Conservation (phyloP, 2,888 invertebrate species). For the Spisula subtruncata region DNA sequence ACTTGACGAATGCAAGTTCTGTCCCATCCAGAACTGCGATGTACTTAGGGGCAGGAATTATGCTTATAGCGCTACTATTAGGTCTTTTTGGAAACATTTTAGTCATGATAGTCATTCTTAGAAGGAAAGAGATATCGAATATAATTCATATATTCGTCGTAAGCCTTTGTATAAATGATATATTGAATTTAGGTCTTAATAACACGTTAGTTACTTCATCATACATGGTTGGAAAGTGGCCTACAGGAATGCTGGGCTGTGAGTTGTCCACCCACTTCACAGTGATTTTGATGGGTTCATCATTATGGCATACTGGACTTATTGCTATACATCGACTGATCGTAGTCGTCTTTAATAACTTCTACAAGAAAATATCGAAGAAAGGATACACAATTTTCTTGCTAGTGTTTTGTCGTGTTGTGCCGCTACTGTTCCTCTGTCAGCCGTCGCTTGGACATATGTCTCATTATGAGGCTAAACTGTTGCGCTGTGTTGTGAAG, state of each 20-base stretch:
- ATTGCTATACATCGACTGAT: slow-evolving; percentile 86
- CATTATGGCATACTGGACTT: slow-evolving; percentile 86
- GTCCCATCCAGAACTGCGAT: slow-evolving; percentile 80
- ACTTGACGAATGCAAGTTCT: slow-evolving; percentile 30
- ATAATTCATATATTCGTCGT: slow-evolving; percentile 86
- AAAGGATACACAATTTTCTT: slow-evolving; percentile 85
- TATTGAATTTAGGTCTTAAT: slow-evolving; percentile 84
- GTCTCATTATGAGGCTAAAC: slow-evolving; percentile 84
- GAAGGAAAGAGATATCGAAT: slow-evolving; percentile 80
- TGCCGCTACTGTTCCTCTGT: slow-evolving; percentile 84
- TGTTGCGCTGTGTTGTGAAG: slow-evolving; percentile 84
- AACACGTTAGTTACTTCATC: slow-evolving; percentile 85
- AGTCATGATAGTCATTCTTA: slow-evolving; percentile 81
- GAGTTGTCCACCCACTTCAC: slow-evolving; percentile 85
- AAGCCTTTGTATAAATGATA: slow-evolving; percentile 86
- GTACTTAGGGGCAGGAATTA: slow-evolving; percentile 82
- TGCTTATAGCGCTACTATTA: slow-evolving; percentile 82
- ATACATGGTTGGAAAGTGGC: slow-evolving; percentile 84
- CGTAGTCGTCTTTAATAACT: slow-evolving; percentile 85
- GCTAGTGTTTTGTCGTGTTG: slow-evolving; percentile 84
- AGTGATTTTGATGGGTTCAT: slow-evolving; percentile 85
- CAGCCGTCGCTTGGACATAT: slow-evolving; percentile 84
- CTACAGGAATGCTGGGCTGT: slow-evolving; percentile 83
- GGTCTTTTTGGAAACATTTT: slow-evolving; percentile 84
- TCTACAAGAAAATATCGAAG: slow-evolving; percentile 86